A percentile compares a stretch with the other conserved stretches of the same genome.
Evolutionary conservation across 2,113 vertebrate genomes (phyloP).

Genomic region (Turdus rufiventris): DNA sequence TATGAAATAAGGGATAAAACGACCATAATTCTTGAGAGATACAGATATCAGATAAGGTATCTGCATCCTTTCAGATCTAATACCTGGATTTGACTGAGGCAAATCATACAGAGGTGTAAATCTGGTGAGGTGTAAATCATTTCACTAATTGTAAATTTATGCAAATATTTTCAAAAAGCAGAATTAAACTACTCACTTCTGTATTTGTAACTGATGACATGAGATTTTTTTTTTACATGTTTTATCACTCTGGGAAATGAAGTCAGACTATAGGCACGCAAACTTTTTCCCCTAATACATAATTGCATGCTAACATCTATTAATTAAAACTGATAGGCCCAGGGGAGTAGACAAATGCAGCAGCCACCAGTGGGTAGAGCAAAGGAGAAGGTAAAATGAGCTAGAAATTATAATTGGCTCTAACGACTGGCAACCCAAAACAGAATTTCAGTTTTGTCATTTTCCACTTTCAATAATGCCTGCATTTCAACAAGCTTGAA

Average conservation of each 20-base stretch:
- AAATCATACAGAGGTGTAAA: not conserved
- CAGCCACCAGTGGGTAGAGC: not conserved
- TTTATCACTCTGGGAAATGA: not conserved
- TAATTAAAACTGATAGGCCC: conserved; percentile 1
- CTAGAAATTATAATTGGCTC: not conserved
- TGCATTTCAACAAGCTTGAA: not conserved
- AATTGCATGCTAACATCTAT: not conserved
- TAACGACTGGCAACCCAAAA: not conserved
- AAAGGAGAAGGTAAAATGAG: not conserved
- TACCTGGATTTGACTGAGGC: not conserved
- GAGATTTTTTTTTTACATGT: not conserved
- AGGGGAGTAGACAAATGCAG: not conserved
- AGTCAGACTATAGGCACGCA: not conserved
- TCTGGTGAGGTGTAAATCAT: not conserved
- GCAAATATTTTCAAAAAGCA: not conserved
- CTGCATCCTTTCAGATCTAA: not conserved
- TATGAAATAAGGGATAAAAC: not conserved
- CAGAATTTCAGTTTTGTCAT: not conserved
- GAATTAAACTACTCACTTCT: not conserved
- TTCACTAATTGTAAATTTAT: not conserved
- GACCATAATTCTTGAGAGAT: not conserved
- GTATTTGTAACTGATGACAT: not conserved
- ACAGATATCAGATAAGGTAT: not conserved
- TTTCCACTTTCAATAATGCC: not conserved
- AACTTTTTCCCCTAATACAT: not conserved